Evolutionary conservation across 1,140 invertebrate genomes (phyloP).

Genomic region (Drosophila equinoxialis): DNA sequence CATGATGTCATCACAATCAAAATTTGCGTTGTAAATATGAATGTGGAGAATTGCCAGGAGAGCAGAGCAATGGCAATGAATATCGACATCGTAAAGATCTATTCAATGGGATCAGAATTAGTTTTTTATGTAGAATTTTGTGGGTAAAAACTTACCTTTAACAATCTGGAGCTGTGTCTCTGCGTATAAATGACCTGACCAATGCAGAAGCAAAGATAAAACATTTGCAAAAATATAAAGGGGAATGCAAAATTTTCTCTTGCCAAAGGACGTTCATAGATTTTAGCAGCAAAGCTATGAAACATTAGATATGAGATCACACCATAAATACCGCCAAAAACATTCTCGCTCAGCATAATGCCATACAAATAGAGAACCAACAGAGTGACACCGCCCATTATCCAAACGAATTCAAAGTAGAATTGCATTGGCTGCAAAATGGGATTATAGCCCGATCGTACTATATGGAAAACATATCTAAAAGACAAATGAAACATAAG

Average conservation of each 20-base stretch:
- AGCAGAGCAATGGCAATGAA: conserved; percentile 70
- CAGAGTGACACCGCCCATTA: conserved; percentile 77
- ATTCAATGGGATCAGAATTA: not conserved
- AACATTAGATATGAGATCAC: conserved; percentile 82
- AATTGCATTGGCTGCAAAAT: conserved; percentile 76
- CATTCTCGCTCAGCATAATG: conserved; percentile 73
- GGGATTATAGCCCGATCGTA: conserved; percentile 64
- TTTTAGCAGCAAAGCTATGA: conserved; percentile 78
- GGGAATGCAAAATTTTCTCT: conserved; percentile 82
- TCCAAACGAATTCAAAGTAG: conserved; percentile 80
- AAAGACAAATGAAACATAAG: conserved; percentile 19
- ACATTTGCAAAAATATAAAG: conserved; percentile 80
- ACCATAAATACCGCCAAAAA: conserved; percentile 78
- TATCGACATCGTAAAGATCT: conserved; percentile 71
- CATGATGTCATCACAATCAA: conserved; percentile 69
- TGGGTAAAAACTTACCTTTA: conserved; percentile 52
- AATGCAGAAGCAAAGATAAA: conserved; percentile 75
- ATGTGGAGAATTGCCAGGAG: conserved; percentile 79
- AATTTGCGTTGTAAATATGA: conserved; percentile 77
- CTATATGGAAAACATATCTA: conserved; percentile 74
- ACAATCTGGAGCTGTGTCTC: conserved; percentile 56
- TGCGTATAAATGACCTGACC: conserved; percentile 58
- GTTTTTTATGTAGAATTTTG: not conserved
- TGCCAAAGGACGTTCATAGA: conserved; percentile 73
- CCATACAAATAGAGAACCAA: conserved; percentile 79